Evolutionary conservation across 2,888 invertebrate species (phyloP).

Genomic region (Morpho helenor): DNA sequence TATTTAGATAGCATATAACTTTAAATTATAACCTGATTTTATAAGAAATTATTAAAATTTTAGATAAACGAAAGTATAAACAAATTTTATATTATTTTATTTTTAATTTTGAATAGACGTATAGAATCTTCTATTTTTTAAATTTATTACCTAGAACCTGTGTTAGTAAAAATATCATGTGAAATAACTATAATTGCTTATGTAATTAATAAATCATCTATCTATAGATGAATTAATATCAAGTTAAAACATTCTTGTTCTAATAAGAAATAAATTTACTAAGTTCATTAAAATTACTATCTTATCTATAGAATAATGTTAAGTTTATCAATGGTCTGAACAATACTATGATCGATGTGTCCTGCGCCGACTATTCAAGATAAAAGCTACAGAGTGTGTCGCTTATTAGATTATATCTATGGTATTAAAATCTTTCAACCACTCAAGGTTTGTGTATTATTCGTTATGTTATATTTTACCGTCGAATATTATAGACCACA

Average conservation of each 20-base stretch:
- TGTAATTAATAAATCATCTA: background rate
- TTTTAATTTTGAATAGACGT: no score
- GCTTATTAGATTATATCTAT: constrained; percentile 23
- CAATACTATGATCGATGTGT: constrained; percentile 71
- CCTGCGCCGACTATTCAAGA: constrained; percentile 27
- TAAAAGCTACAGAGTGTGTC: constrained; percentile 26
- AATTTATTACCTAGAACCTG: no score
- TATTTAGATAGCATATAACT: no score
- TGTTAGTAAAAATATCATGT: no score
- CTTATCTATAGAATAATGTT: constrained; percentile 49
- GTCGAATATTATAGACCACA: no score
- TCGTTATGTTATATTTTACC: background rate
- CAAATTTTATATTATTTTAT: no score
- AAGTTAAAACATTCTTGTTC: constrained; percentile 3
- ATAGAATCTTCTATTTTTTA: no score
- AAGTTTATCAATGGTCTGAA: constrained; percentile 59
- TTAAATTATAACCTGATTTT: no score
- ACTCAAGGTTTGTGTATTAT: constrained; percentile 2
- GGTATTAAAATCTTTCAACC: constrained; percentile 22
- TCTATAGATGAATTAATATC: background rate
- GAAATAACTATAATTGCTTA: background rate
- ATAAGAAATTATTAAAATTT: no score
- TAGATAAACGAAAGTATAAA: no score
- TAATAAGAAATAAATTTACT: constrained; percentile 11
- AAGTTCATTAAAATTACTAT: constrained; percentile 32